Base-by-base conservation (phyloP, 2,888 invertebrate species). In the Drosophila algonquin region DNA sequence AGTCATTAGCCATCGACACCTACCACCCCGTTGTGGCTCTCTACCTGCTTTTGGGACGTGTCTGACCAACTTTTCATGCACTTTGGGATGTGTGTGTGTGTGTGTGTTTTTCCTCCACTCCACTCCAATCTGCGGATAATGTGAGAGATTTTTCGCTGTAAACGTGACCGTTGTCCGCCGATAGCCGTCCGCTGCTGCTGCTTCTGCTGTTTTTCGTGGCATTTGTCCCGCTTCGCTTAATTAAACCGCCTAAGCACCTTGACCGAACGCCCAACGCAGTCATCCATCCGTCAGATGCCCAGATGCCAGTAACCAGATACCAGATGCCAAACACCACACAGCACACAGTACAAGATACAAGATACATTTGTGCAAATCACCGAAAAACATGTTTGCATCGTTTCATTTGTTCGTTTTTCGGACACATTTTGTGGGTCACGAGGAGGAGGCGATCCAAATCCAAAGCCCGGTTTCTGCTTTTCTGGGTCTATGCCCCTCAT, bases 181-280 rank as follows among this genome's bases (percentile, higher is more conserved):
- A 12, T 35, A 5, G 35, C 35, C 35, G 12, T 12, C 35, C 4
- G 12, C 12, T 61, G 52, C 64, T 47, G 35, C n/a, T 60, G 12
- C 12, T 58, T 47, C 64, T 45, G 35, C 21, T 60, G 52, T 63
- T 63, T 12, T 18, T 16, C 47, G 48, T 48, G 60, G 32, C 35
- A 21, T 24, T 46, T 48, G 57, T 48, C 48, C 27, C 35, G 56
- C 64, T 60, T 64, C 88, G 89, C 83, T 62, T 78, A 76, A 88
- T 83, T 88, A 79, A 83, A 72, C 76, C 81, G 73, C 50, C 79
- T 88, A 86, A 84, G 79, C 89, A 84, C 89, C 83, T 84, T 88
- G 83, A 83, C 83, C 83, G 73, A 87, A 68, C 57, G 60, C 56
- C 57, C 68, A 35, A 67, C 69, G 48, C 32, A 35, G 12, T 30